Conservation (phyloP, 2,797 vertebrate species). For the Discoglossus pictus region DNA sequence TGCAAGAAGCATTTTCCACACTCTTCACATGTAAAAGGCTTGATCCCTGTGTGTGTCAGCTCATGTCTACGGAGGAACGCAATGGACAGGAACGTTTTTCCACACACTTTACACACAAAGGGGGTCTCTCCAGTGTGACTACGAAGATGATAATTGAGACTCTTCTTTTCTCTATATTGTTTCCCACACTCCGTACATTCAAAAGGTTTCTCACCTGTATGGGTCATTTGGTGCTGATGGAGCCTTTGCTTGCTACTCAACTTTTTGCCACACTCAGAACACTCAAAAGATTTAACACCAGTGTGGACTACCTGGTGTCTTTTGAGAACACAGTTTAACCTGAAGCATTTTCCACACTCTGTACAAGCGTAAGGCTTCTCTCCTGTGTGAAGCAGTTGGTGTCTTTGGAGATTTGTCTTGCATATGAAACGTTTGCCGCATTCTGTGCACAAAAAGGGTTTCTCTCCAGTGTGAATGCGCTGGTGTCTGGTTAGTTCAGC, state of each 20-base stretch:
- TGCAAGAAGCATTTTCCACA: neutral
- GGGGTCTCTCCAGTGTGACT: slow-evolving; percentile 60
- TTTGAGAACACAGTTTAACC: neutral
- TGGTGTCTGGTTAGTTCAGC: neutral
- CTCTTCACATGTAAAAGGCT: neutral
- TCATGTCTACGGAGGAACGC: neutral
- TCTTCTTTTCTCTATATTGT: slow-evolving; percentile 62
- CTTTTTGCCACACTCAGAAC: slow-evolving; percentile 64
- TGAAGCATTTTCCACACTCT: neutral
- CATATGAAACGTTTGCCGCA: neutral
- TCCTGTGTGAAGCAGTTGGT: neutral
- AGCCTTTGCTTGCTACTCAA: slow-evolving; percentile 63
- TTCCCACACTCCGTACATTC: slow-evolving; percentile 65
- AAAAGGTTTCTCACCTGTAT: slow-evolving; percentile 63
- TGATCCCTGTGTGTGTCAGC: neutral
- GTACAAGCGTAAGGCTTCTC: neutral
- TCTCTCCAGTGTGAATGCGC: neutral
- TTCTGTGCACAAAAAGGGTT: neutral
- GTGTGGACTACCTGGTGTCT: slow-evolving; percentile 66
- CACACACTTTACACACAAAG: neutral
- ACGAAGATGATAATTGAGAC: slow-evolving; percentile 63
- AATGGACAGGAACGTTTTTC: neutral
- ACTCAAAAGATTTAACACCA: slow-evolving; percentile 50
- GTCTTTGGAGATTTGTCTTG: neutral
- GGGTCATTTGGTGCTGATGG: slow-evolving; percentile 56